Percentiles rank a stretch among this genome's conserved stretches.
phyloP scores from a whole-genome alignment of 2,113 vertebrate genomes.

The Ceratotherium simum region DNA sequence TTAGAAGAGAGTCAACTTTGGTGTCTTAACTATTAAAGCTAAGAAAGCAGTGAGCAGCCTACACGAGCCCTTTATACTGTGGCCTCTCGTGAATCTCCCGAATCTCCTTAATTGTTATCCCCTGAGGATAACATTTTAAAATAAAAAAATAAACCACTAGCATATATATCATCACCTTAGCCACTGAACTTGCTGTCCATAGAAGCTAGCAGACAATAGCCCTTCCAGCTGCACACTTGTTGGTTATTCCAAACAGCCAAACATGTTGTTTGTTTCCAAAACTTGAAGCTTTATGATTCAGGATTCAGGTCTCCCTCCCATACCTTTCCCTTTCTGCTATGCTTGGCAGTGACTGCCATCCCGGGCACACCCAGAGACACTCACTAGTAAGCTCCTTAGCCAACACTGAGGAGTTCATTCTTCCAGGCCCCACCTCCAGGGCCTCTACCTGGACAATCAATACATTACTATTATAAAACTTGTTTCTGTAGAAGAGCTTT shows the following conservation, averaged over 20 bases:
- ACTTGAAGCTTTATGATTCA: background rate
- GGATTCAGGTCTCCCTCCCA: background rate
- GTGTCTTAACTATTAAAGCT: background rate
- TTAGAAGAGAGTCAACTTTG: background rate
- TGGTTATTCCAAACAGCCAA: background rate
- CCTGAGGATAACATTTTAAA: background rate
- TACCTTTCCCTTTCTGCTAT: background rate
- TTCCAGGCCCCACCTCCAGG: background rate
- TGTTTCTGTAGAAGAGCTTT: background rate
- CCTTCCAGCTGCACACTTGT: background rate
- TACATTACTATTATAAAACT: background rate
- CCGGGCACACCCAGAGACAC: background rate
- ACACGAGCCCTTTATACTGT: background rate
- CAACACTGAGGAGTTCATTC: background rate
- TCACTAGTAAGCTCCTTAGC: background rate
- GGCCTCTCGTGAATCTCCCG: background rate
- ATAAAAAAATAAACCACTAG: background rate
- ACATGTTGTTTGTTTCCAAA: background rate
- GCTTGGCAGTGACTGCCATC: background rate
- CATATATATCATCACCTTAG: background rate
- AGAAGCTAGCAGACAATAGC: background rate
- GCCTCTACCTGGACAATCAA: background rate
- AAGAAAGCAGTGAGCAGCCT: background rate
- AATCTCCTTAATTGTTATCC: background rate
- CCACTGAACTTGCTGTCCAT: background rate